These are phyloP conservation scores for Calidris pygmaea DNA, from an alignment of 2,113 vertebrate genomes.

Conservation along the genomic window DNA sequence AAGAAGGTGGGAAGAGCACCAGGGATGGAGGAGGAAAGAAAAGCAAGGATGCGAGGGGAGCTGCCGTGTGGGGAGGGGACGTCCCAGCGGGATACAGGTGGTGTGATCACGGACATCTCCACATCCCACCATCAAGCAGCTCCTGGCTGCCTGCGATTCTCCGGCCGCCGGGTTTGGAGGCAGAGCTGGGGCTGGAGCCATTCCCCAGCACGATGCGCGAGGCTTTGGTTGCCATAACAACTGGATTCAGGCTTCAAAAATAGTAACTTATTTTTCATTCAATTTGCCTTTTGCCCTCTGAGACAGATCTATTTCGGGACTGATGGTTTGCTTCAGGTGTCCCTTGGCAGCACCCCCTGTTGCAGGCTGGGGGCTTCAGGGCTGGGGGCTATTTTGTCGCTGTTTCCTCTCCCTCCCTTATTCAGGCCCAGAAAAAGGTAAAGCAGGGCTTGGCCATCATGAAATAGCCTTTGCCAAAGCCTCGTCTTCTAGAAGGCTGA, in stretches of 20 bases:
- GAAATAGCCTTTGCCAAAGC: conserved; percentile 11
- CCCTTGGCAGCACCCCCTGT: background rate
- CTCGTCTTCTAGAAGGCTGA: background rate
- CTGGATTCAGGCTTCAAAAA: conserved; percentile 75
- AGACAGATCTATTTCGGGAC: conserved; percentile 57
- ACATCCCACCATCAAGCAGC: background rate
- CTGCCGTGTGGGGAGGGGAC: background rate
- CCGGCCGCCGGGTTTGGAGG: background rate
- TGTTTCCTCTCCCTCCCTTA: background rate
- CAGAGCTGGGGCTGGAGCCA: background rate
- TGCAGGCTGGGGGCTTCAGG: background rate
- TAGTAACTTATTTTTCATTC: conserved; percentile 78
- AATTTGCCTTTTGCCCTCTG: conserved; percentile 68
- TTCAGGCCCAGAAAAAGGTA: background rate
- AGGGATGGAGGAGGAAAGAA: background rate
- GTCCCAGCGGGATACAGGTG: background rate
- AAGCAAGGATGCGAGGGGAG: background rate
- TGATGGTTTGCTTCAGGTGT: conserved; percentile 38
- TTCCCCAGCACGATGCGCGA: conserved; percentile 36
- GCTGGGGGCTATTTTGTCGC: background rate
- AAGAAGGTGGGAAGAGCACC: background rate
- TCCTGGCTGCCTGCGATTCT: background rate
- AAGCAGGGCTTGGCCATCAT: background rate
- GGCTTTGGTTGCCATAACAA: conserved; percentile 79
- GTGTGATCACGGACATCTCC: background rate